Percentiles rank a stretch among this genome's conserved stretches.
phyloP scores from a whole-genome alignment of 2,888 invertebrate species.

The Deroplatys truncata region DNA sequence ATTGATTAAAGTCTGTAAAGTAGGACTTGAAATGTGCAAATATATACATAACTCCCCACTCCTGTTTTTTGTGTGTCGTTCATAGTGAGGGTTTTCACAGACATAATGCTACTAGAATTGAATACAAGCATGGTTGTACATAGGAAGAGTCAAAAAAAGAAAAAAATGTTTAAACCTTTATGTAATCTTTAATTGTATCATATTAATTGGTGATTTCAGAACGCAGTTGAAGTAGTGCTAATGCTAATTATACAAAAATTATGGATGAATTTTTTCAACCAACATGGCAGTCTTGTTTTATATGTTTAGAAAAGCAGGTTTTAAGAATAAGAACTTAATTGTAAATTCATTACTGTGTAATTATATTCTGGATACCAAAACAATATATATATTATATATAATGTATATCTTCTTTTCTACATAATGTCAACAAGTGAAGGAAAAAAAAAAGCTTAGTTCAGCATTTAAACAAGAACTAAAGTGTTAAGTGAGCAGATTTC shows the following conservation, averaged over 20 bases:
- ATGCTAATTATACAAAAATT: background rate
- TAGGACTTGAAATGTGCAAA: background rate
- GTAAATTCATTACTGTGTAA: background rate
- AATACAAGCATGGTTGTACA: background rate
- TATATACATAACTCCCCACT: background rate
- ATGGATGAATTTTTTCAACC: background rate
- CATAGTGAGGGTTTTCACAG: conserved; percentile 13
- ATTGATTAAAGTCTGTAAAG: background rate
- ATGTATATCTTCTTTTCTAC: background rate
- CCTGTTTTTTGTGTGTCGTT: background rate
- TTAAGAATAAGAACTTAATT: background rate
- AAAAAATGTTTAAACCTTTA: background rate
- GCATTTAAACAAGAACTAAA: background rate
- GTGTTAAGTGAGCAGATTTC: background rate
- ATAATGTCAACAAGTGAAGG: background rate
- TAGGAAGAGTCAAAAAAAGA: background rate
- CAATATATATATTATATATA: background rate
- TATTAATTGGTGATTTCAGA: background rate
- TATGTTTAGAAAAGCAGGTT: background rate
- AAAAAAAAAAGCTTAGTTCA: background rate
- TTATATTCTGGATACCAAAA: background rate
- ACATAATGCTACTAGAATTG: conserved; percentile 9
- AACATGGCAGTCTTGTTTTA: background rate
- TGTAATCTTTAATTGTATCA: background rate
- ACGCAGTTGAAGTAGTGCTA: background rate